Percentiles rank a stretch among this genome's conserved stretches.
Conservation (phyloP, 1,140 invertebrate species). For the Bombus impatiens region DNA sequence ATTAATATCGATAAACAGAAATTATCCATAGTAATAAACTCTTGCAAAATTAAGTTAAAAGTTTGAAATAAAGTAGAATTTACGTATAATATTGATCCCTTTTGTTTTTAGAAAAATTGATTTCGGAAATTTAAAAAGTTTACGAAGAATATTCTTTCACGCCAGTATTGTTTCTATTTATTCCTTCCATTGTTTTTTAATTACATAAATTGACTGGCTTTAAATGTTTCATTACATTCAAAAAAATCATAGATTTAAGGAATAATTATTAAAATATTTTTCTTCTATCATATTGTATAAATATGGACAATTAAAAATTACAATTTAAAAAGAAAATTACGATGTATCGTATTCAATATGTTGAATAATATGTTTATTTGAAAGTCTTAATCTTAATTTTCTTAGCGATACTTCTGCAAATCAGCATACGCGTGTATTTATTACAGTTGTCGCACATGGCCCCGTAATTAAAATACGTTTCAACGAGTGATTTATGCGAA, state of each 20-base stretch:
- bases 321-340: background rate
- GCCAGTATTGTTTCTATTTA: no score
- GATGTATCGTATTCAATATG: background rate
- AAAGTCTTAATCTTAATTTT: constrained; percentile 5
- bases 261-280: background rate
- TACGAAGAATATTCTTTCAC: no score
- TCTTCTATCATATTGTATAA: no score
- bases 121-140: no score
- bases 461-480: constrained; percentile 25
- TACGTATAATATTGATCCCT: no score
- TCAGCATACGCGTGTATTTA: constrained; percentile 31
- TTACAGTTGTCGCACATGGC: constrained; percentile 24
- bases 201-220: background rate
- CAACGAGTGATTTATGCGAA: constrained; percentile 42
- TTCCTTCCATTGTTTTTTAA: background rate
- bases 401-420: background rate
- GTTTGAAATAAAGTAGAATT: no score
- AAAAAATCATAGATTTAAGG: background rate
- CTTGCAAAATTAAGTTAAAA: no score
- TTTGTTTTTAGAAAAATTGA: no score
- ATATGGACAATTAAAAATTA: background rate
- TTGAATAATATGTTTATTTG: background rate
- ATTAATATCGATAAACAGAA: no score
- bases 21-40: no score
- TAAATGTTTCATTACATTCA: background rate